These are phyloP conservation scores for Nephila pilipes DNA, from an alignment of 1,140 invertebrate genomes.

Conservation along the genomic window DNA sequence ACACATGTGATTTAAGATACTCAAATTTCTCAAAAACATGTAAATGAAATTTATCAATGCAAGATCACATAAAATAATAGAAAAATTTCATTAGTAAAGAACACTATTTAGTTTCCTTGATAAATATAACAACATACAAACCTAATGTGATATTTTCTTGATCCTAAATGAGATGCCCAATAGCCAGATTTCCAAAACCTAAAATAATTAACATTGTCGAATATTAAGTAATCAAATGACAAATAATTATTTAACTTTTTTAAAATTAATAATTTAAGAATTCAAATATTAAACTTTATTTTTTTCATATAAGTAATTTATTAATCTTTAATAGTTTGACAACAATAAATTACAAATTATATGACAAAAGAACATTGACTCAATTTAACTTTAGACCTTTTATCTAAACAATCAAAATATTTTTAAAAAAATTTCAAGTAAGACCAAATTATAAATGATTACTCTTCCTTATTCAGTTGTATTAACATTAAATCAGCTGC, in stretches of 20 bases:
- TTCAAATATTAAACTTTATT: background rate
- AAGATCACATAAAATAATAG: background rate
- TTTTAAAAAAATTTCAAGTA: background rate
- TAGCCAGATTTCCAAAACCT: conserved; percentile 99
- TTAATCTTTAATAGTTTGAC: too few species aligned
- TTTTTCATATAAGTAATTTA: too few species aligned
- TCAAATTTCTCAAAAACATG: too few species aligned
- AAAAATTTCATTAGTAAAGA: too few species aligned
- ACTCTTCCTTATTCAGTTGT: too few species aligned
- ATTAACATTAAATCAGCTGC: too few species aligned
- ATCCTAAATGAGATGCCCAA: conserved; percentile 98
- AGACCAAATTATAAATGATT: background rate
- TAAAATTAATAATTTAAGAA: background rate
- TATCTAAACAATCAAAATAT: background rate
- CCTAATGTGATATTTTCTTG: conserved; percentile 96
- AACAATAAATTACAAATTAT: too few species aligned
- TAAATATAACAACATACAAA: conserved; percentile 67
- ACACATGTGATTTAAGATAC: too few species aligned
- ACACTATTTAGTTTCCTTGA: too few species aligned
- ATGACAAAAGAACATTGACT: too few species aligned
- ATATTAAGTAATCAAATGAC: conserved; percentile 9
- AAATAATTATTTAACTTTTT: background rate
- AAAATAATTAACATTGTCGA: conserved; percentile 48
- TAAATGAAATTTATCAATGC: background rate
- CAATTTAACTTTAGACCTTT: too few species aligned